Percentiles rank a stretch among this genome's conserved stretches.
Evolutionary conservation across 64 coral and sea anemone genomes (phyloP).

Genomic region (Platygyra sinensis): DNA sequence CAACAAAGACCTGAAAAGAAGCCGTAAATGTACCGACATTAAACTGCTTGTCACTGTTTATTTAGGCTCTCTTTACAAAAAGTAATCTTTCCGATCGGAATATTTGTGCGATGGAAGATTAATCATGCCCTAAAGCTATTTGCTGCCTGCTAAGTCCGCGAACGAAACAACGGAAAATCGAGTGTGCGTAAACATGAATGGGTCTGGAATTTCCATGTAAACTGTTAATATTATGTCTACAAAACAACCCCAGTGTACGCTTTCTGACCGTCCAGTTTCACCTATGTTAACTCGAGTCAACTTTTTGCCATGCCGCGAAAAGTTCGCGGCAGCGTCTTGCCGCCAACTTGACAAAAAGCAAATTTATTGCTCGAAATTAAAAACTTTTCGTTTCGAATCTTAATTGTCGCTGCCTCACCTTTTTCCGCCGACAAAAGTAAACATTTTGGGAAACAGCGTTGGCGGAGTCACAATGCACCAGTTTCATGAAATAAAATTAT

Average conservation of each 20-base stretch:
- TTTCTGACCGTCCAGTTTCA: background rate
- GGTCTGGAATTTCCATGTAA: background rate
- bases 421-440: background rate
- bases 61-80: background rate
- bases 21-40: constrained; percentile 7
- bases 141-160: background rate
- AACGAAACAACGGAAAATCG: constrained; percentile 2
- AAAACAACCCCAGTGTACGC: too few species aligned
- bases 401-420: background rate
- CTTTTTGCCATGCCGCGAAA: background rate
- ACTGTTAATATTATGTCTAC: background rate
- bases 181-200: background rate
- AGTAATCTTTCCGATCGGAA: constrained; percentile 4
- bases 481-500: background rate
- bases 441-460: background rate
- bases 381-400: background rate
- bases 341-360: constrained; percentile 13
- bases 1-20: constrained; percentile 32
- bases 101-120: background rate
- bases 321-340: too few species aligned
- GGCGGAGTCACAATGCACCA: background rate
- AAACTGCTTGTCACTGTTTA: background rate
- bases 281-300: background rate
- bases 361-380: background rate
- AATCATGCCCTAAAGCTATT: background rate